phyloP scores from a whole-genome alignment of 1,140 invertebrate genomes.

The Limonius californicus region DNA sequence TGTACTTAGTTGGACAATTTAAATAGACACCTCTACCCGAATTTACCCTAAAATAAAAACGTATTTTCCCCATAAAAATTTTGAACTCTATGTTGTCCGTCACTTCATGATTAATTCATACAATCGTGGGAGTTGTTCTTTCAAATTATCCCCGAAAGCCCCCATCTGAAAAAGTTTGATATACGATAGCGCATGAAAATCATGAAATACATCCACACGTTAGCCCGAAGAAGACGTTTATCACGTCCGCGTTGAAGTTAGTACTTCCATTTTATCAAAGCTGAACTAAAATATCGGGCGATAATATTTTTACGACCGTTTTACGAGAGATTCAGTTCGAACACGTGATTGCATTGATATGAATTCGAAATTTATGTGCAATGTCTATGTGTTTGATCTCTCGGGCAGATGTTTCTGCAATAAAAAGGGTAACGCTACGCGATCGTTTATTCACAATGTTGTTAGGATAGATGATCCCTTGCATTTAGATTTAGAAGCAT shows the following conservation, averaged over 20 bases:
- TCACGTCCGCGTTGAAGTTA: not conserved
- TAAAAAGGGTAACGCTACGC: not conserved
- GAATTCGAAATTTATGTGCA: conserved; percentile 1
- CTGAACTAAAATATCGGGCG: conserved; percentile 1
- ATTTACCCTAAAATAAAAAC: too few relatives aligned
- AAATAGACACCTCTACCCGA: too few relatives aligned
- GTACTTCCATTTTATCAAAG: conserved; percentile 1
- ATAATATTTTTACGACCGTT: conserved; percentile 1
- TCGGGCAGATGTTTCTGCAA: not conserved
- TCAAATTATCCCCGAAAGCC: too few relatives aligned
- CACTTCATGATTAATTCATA: too few relatives aligned
- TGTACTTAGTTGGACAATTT: too few relatives aligned
- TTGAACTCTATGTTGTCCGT: too few relatives aligned
- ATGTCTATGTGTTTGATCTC: not conserved
- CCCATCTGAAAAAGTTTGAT: too few relatives aligned
- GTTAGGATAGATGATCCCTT: not conserved
- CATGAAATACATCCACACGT: not conserved
- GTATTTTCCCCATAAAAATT: too few relatives aligned
- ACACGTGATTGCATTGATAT: conserved; percentile 1
- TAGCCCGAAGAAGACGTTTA: not conserved
- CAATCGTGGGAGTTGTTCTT: too few relatives aligned
- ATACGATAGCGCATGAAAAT: not conserved
- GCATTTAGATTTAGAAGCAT: not conserved
- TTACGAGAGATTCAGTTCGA: conserved; percentile 1
- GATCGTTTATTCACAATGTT: not conserved